phyloP scores from a whole-genome alignment of 1,140 invertebrate species.

The Acyrthosiphon pisum region DNA sequence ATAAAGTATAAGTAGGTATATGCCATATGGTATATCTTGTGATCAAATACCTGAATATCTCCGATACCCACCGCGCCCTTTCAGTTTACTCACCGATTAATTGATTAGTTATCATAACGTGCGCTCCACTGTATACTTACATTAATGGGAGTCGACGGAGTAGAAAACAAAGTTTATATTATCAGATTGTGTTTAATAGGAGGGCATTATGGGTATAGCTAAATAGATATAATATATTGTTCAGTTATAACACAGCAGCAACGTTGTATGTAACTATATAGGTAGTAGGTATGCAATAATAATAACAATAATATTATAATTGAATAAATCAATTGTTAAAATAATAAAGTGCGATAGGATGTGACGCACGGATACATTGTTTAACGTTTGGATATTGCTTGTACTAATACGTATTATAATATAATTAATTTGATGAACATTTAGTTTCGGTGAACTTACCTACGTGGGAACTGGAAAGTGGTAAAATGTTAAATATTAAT shows the following conservation, averaged over 20 bases:
- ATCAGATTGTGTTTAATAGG: neutral
- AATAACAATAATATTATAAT: neutral
- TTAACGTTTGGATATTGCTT: neutral
- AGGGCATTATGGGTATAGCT: neutral
- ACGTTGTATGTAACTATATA: neutral
- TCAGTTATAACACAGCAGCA: neutral
- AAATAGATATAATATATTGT: neutral
- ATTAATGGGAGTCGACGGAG: neutral
- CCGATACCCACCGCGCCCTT: neutral
- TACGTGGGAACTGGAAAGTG: neutral
- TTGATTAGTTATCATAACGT: neutral
- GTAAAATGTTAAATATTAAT: neutral
- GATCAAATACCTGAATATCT: neutral
- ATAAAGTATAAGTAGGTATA: too few relatives aligned
- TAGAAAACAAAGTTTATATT: neutral
- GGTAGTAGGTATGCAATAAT: neutral
- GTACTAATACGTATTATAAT: neutral
- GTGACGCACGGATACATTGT: neutral
- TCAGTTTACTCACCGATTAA: neutral
- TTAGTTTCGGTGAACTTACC: neutral
- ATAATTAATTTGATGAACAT: neutral
- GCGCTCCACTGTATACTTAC: neutral
- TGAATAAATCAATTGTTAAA: neutral
- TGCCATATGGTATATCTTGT: neutral
- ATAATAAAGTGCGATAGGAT: neutral